phyloP scores from a whole-genome alignment of 2,113 vertebrate species.

The Brachirus orientalis region DNA sequence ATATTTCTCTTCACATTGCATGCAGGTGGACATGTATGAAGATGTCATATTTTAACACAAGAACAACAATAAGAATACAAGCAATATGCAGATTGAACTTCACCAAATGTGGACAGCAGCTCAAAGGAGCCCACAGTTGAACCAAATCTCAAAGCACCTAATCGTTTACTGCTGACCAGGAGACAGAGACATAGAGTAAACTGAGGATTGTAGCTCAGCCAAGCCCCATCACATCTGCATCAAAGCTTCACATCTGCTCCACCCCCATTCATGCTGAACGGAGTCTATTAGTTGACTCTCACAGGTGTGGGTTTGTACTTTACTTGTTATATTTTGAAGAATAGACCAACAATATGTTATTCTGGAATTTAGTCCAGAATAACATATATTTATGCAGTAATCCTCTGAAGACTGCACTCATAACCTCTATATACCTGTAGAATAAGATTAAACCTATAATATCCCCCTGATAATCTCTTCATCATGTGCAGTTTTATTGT shows the following conservation, averaged over 20 bases:
- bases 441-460: conserved; percentile 10
- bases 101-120: conserved; percentile 16
- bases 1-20: neutral
- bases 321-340: neutral
- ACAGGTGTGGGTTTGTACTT: conserved; percentile 15
- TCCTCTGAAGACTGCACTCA: neutral
- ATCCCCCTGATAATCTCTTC: neutral
- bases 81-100: conserved; percentile 1
- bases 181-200: conserved; percentile 20
- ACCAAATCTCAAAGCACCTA: conserved; percentile 36
- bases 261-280: conserved; percentile 18
- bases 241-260: conserved; percentile 31
- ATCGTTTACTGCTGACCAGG: conserved; percentile 25
- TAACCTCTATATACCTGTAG: neutral
- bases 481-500: conserved; percentile 16
- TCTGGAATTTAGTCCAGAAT: neutral
- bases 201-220: conserved; percentile 18
- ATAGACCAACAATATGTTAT: neutral
- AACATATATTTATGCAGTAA: neutral
- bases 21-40: neutral
- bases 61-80: neutral
- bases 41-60: neutral
- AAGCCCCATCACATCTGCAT: conserved; percentile 34
- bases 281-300: conserved; percentile 19
- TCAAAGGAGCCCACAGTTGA: conserved; percentile 24